These are phyloP conservation scores for Hypocryptadius cinnamomeus DNA, from an alignment of 2,113 vertebrate genomes.

Conservation along the genomic window DNA sequence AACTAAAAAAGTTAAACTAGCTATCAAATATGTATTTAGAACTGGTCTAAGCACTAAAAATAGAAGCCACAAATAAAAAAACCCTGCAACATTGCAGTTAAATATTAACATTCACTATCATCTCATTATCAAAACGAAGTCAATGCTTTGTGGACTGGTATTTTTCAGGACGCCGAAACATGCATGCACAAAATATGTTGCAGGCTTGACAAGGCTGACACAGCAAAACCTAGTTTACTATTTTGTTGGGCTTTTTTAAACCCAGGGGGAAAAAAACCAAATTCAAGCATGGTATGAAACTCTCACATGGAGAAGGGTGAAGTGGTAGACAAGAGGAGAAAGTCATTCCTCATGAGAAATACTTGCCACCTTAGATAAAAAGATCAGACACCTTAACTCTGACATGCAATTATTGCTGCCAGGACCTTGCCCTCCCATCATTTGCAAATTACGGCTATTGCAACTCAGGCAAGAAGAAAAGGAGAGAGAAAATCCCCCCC, in stretches of 20 bases:
- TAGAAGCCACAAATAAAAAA: neutral
- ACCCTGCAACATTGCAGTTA: neutral
- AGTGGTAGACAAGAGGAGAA: neutral
- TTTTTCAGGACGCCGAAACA: neutral
- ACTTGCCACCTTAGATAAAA: neutral
- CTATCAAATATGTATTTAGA: neutral
- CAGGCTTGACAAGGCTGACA: neutral
- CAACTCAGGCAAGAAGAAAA: neutral
- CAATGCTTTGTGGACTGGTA: neutral
- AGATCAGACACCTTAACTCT: neutral
- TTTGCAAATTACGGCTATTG: neutral
- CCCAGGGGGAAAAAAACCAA: fast-evolving
- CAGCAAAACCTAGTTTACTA: neutral
- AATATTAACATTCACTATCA: neutral
- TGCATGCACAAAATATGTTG: fast-evolving
- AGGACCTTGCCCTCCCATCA: neutral
- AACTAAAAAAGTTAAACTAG: neutral
- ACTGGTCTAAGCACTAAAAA: neutral
- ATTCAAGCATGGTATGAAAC: neutral
- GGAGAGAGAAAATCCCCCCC: neutral
- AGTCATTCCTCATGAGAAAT: neutral
- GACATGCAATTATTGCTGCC: neutral
- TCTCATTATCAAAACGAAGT: neutral
- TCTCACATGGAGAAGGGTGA: neutral
- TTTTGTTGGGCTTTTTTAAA: neutral